Conservation (phyloP, 2,797 vertebrate species). For the Crocodylus rhombifer region DNA sequence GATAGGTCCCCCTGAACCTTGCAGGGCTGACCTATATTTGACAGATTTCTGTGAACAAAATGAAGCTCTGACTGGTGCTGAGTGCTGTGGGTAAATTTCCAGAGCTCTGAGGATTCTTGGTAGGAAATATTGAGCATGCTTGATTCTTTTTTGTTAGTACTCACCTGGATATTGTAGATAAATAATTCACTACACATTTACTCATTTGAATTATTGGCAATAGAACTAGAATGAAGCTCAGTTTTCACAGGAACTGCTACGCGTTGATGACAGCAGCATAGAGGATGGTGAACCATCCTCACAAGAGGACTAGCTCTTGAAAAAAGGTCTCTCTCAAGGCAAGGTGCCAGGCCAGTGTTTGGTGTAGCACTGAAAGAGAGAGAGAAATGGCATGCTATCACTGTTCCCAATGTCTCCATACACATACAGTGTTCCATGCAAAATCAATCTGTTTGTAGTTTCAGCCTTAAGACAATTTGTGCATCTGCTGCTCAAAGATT, state of each 20-base stretch:
- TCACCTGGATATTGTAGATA: slow-evolving; percentile 60
- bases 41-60: slow-evolving; percentile 27
- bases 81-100: slow-evolving; percentile 6
- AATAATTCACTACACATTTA: slow-evolving; percentile 66
- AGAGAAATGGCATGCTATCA: neutral
- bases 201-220: slow-evolving; percentile 67
- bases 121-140: slow-evolving; percentile 17
- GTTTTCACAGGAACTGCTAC: slow-evolving; percentile 52
- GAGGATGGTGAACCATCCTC: slow-evolving; percentile 44
- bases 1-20: neutral
- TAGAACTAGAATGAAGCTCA: slow-evolving; percentile 50
- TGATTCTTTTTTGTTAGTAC: slow-evolving; percentile 31
- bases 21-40: neutral
- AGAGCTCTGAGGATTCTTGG: neutral
- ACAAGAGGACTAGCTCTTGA: neutral
- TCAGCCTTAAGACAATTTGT: slow-evolving; percentile 64
- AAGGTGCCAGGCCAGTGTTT: neutral
- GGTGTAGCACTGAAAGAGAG: neutral
- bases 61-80: neutral
- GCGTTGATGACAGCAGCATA: slow-evolving; percentile 59
- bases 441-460: slow-evolving; percentile 62
- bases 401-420: slow-evolving; percentile 51
- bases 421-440: slow-evolving; percentile 27
- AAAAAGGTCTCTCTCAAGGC: neutral
- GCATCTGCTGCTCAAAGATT: slow-evolving; percentile 73